Base-by-base conservation (phyloP, 2,113 vertebrate genomes). In the Dinomys branickii region DNA sequence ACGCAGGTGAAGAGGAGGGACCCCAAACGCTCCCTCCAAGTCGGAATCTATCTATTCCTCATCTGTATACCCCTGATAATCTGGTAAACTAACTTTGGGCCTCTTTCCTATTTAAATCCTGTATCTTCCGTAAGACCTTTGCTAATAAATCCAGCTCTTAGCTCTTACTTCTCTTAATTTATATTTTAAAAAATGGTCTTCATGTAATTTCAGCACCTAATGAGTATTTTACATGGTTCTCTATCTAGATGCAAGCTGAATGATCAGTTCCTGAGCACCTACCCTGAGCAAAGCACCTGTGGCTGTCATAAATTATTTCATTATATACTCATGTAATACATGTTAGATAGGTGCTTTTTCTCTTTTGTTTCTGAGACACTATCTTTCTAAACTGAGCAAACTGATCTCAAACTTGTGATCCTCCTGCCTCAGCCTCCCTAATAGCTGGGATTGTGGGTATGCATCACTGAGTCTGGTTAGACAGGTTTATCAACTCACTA, bases 141-240 rank as follows among this genome's bases (percentile, higher is more conserved):
- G 38, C 65, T 71, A 84, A 54, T 84, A 85, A 75, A 65, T 71
- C 33, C 20, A 86, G 81, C 16, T 90, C 35, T 82, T 33, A 71
- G 12, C 41, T 90, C 28, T 85, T 65, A 38, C 14, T 85, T 59
- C 44, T 65, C 47, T 80, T 47, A 67, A 56, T 85, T 94, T 13
- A 61, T 17, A 65, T 59, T 85, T 67, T 41, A 50, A n/a, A 50
- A 82, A 89, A 91, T 5, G 22, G 30, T 11, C 77, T 77, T 77
- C 63, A 58, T 28, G 69, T 52, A 92, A 94, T 67, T 84, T 77
- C 91, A 65, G n/a, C 11, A 87, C 47, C 75, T 81, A 93, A 61
- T 71, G 2, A 85, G 47, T 50, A 16, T 81, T 67, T 87, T 90
- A 9, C 19, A 7, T 26, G 47, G 69, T 61, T 80, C 14, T 85